Conservation (phyloP, 1,140 invertebrate genomes). For the Orius insidiosus region DNA sequence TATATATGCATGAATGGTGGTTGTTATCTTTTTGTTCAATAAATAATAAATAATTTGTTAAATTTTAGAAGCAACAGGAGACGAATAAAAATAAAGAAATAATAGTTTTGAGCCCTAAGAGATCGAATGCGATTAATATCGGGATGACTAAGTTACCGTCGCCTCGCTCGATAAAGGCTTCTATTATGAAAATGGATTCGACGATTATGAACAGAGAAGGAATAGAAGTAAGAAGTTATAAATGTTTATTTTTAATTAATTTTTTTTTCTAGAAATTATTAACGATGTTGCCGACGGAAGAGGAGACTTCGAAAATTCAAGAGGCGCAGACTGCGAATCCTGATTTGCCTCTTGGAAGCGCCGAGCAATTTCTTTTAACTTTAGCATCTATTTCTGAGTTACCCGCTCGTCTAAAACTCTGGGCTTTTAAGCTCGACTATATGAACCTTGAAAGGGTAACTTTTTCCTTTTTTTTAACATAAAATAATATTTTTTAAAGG, state of each 20-base stretch:
- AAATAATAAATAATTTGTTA: not conserved
- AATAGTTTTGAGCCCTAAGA: slow-evolving; percentile 89
- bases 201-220: slow-evolving; percentile 96
- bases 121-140: slow-evolving; percentile 98
- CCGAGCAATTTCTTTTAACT: slow-evolving; percentile 94
- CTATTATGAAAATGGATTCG: slow-evolving; percentile 97
- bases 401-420: slow-evolving; percentile 82
- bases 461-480: no score
- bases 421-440: slow-evolving; percentile 98
- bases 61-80: slow-evolving; percentile 71
- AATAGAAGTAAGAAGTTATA: slow-evolving; percentile 68
- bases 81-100: slow-evolving; percentile 88
- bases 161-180: slow-evolving; percentile 90
- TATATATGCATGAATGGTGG: slow-evolving; percentile 7
- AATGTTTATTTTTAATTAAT: not conserved
- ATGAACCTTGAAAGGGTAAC: slow-evolving; percentile 83
- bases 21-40: not conserved
- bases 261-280: slow-evolving; percentile 61
- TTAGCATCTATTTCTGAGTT: slow-evolving; percentile 91
- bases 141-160: slow-evolving; percentile 98
- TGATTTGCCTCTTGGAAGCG: slow-evolving; percentile 87
- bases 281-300: slow-evolving; percentile 92
- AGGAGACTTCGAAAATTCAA: slow-evolving; percentile 90
- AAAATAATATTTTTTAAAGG: slow-evolving; percentile 36
- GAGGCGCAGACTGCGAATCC: slow-evolving; percentile 88